A percentile compares a stretch with the other conserved stretches of the same genome.
phyloP scores from a whole-genome alignment of 2,797 vertebrate species.

The Poeciliopsis turneri region DNA sequence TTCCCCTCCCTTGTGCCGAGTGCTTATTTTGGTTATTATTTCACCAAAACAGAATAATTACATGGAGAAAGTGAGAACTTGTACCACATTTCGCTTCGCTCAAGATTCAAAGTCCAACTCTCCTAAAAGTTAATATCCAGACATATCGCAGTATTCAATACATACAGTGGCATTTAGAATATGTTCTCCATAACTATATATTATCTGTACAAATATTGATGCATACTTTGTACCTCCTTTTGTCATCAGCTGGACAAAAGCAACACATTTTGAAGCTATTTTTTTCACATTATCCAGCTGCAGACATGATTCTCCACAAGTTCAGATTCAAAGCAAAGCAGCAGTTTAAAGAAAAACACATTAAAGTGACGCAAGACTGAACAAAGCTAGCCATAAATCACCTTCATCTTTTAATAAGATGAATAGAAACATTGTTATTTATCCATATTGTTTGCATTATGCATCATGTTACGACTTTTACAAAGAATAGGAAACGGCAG shows the following conservation, averaged over 20 bases:
- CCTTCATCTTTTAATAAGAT: background rate
- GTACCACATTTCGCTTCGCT: background rate
- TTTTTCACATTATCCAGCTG: background rate
- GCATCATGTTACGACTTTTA: background rate
- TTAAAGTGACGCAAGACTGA: background rate
- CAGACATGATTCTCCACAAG: background rate
- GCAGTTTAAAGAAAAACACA: background rate
- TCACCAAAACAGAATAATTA: background rate
- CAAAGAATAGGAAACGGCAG: background rate
- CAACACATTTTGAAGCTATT: background rate
- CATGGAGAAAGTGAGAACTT: background rate
- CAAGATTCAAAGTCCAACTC: background rate
- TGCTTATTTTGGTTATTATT: background rate
- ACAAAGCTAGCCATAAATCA: background rate
- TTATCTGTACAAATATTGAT: background rate
- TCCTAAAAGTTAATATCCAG: background rate
- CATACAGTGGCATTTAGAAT: background rate
- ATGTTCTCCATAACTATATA: background rate
- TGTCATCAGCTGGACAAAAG: background rate
- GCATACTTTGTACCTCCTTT: background rate
- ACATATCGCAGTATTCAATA: background rate
- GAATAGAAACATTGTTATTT: background rate
- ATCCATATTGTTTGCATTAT: background rate
- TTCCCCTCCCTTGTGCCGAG: background rate
- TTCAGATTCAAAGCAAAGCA: background rate